Conservation (phyloP, 2,113 vertebrate genomes). For the Cochlearius cochlearius region DNA sequence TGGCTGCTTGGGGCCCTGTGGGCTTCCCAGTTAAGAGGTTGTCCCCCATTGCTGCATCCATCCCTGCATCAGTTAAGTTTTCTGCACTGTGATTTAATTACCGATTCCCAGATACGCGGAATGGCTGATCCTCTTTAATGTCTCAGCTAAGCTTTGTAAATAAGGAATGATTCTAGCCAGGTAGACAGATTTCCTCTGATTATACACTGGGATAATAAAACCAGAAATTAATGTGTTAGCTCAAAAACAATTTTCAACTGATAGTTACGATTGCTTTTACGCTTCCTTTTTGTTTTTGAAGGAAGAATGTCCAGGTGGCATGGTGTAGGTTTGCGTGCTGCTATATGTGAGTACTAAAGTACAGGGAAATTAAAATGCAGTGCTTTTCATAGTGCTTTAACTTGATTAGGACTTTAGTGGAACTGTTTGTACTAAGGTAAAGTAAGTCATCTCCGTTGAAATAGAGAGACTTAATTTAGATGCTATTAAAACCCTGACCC, state of each 20-base stretch:
- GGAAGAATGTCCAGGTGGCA: not conserved
- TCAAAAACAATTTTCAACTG: not conserved
- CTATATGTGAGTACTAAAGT: not conserved
- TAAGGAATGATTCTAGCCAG: not conserved
- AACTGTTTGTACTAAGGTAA: not conserved
- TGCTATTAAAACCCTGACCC: not conserved
- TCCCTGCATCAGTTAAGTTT: not conserved
- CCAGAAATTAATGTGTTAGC: not conserved
- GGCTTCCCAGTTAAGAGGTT: not conserved
- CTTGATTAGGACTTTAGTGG: not conserved
- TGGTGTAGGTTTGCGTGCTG: not conserved
- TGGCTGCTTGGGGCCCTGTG: not conserved
- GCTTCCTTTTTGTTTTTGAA: not conserved
- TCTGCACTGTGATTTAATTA: not conserved
- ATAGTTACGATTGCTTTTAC: not conserved
- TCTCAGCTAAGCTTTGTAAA: not conserved
- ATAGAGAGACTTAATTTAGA: not conserved
- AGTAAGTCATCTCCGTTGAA: not conserved
- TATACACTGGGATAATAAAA: not conserved
- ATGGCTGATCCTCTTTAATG: not conserved
- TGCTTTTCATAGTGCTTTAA: not conserved
- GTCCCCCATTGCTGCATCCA: not conserved
- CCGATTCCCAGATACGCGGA: not conserved
- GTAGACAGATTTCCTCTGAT: not conserved
- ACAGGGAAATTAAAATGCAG: not conserved